phyloP scores from a whole-genome alignment of 2,113 vertebrate species.

The Todiramphus saurophagus region DNA sequence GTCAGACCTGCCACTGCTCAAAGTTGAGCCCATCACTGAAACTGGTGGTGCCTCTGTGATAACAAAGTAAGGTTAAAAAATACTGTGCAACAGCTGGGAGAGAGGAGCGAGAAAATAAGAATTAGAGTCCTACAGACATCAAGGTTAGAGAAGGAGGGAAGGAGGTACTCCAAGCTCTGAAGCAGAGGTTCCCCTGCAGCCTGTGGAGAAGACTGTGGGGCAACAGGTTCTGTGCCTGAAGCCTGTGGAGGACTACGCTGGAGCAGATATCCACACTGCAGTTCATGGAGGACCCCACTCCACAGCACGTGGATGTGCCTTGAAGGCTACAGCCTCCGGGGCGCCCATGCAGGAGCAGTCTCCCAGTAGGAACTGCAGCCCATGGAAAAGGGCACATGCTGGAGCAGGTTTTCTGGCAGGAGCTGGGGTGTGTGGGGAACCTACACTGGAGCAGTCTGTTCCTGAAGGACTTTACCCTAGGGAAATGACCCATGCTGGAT shows the following conservation, averaged over 20 bases:
- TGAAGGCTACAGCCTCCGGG: neutral
- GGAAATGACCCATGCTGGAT: neutral
- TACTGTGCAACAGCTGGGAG: neutral
- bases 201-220: neutral
- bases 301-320: neutral
- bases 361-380: neutral
- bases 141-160: neutral
- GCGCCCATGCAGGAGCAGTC: neutral
- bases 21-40: neutral
- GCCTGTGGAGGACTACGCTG: neutral
- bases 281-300: neutral
- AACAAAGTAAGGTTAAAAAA: neutral
- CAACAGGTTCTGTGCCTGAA: neutral
- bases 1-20: neutral
- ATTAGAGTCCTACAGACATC: neutral
- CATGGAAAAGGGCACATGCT: neutral
- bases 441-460: neutral
- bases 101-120: neutral
- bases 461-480: neutral
- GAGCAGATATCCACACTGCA: neutral
- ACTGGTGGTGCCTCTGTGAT: neutral
- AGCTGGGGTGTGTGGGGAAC: no score
- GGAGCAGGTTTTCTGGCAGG: neutral
- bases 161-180: neutral
- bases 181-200: neutral